Conservation (phyloP, 2,113 vertebrate genomes). For the Poicephalus meyeri region DNA sequence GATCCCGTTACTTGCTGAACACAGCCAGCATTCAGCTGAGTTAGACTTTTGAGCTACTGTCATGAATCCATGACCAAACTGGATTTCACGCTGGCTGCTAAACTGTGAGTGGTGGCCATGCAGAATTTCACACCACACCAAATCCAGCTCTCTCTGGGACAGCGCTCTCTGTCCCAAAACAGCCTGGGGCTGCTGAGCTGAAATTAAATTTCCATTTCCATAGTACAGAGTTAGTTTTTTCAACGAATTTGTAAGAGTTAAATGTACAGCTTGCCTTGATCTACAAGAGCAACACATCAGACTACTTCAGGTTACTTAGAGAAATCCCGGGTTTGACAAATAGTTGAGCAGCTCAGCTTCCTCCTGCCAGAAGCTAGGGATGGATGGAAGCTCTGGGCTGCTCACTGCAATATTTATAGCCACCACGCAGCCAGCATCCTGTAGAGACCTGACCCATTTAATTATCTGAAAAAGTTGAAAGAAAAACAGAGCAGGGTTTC, state of each 20-base stretch:
- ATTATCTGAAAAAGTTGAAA: conserved; percentile 2
- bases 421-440: not conserved
- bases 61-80: not conserved
- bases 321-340: conserved; percentile 1
- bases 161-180: not conserved
- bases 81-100: not conserved
- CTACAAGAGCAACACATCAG: not conserved
- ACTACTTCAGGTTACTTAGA: not conserved
- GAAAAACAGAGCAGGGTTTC: not conserved
- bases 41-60: not conserved
- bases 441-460: conserved; percentile 39
- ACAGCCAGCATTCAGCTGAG: not conserved
- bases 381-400: not conserved
- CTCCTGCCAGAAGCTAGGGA: not conserved
- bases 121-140: not conserved
- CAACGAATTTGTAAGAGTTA: not conserved
- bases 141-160: not conserved
- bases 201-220: not conserved
- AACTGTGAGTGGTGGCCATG: not conserved
- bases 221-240: not conserved
- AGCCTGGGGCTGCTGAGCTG: not conserved
- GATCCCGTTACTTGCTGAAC: not conserved
- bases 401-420: conserved; percentile 27
- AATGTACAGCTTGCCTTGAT: not conserved
- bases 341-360: not conserved